Evolutionary conservation across 2,888 invertebrate genomes (phyloP).

Genomic region (Branchinecta sandiegonensis): DNA sequence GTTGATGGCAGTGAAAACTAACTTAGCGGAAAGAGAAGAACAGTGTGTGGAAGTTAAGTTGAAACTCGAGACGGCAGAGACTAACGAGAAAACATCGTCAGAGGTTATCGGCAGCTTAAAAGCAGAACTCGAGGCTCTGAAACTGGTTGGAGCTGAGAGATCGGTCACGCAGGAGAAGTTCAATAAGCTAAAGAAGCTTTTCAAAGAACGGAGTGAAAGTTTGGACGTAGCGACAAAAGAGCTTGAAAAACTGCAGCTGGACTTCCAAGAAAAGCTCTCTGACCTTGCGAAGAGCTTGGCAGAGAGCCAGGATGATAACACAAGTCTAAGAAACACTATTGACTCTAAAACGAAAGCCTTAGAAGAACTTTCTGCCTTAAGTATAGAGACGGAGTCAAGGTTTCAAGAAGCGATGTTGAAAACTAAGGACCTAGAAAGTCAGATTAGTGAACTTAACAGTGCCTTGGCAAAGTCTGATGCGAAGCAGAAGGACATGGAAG

Average conservation of each 20-base stretch:
- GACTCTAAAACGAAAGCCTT: slow-evolving; percentile 9
- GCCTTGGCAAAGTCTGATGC: not conserved
- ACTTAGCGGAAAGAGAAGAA: slow-evolving; percentile 41
- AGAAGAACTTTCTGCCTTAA: not conserved
- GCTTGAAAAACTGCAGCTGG: slow-evolving; percentile 9
- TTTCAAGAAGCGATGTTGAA: not conserved
- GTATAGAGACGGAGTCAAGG: not conserved
- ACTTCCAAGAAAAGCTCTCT: slow-evolving; percentile 16
- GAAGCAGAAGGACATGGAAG: not conserved
- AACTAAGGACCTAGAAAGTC: not conserved
- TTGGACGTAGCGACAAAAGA: not conserved
- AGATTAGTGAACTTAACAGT: not conserved
- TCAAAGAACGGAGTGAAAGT: not conserved
- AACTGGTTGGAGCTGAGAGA: not conserved
- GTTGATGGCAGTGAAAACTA: slow-evolving; percentile 38
- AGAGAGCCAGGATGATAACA: slow-evolving; percentile 5
- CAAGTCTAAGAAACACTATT: not conserved
- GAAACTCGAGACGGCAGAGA: not conserved
- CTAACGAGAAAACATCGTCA: not conserved
- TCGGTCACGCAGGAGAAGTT: not conserved
- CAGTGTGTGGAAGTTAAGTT: slow-evolving; percentile 28
- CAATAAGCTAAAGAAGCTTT: not conserved
- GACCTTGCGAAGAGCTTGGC: slow-evolving; percentile 13
- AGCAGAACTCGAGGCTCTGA: not conserved
- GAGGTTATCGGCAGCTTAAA: too few relatives aligned